phyloP scores from a whole-genome alignment of 2,113 vertebrate genomes.

The Sprattus sprattus region DNA sequence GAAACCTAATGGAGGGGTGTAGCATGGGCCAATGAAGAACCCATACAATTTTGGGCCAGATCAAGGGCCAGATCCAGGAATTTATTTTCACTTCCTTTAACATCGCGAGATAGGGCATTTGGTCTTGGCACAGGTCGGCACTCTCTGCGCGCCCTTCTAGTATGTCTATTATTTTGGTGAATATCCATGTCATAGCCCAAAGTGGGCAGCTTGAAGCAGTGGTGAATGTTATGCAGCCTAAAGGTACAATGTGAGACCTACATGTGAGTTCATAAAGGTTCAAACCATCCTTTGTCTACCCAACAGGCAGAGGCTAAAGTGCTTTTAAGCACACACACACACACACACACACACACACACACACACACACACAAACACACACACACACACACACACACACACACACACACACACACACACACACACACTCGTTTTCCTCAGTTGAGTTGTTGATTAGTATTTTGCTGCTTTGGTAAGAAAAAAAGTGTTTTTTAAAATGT shows the following conservation, averaged over 20 bases:
- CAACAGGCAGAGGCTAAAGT: not conserved
- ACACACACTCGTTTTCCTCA: too few species aligned
- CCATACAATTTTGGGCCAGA: too few species aligned
- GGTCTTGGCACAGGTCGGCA: too few species aligned
- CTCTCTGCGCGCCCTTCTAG: too few species aligned
- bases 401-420: too few species aligned
- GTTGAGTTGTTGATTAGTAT: not conserved
- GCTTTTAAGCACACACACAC: constrained; percentile 31
- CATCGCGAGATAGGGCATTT: too few species aligned
- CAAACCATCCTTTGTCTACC: not conserved
- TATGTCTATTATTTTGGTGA: not conserved
- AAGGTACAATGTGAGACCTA: not conserved
- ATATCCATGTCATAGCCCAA: constrained; percentile 23
- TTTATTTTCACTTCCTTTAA: too few species aligned
- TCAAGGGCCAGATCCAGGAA: too few species aligned
- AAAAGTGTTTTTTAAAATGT: constrained; percentile 51
- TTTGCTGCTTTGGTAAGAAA: constrained; percentile 55
- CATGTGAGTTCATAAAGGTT: not conserved
- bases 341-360: not conserved
- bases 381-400: too few species aligned
- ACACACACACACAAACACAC: too few species aligned
- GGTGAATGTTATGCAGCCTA: constrained; percentile 1
- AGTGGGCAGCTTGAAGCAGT: constrained; percentile 15
- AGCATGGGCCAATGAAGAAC: too few species aligned
- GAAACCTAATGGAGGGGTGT: too few species aligned